Conservation (phyloP, 2,797 vertebrate genomes). For the Lycodopsis pacificus region DNA sequence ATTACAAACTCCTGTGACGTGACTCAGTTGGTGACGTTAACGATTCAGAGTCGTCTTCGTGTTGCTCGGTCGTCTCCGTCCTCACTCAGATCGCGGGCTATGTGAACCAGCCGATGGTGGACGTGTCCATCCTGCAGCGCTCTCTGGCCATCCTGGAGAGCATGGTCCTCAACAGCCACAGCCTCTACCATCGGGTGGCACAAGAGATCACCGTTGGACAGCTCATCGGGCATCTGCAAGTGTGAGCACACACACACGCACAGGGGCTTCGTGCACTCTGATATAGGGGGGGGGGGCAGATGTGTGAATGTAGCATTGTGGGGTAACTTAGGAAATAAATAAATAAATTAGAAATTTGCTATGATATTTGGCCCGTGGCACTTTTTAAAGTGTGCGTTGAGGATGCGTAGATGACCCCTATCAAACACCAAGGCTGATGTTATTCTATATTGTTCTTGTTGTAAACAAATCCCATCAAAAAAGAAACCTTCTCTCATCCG, state of each 20-base stretch:
- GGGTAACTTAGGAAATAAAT: conserved; percentile 4
- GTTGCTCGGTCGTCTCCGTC: neutral
- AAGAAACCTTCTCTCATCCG: neutral
- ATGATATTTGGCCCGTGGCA: neutral
- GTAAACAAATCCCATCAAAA: neutral
- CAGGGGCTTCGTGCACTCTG: conserved; percentile 74
- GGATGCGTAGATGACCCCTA: conserved; percentile 31
- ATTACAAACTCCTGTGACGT: neutral
- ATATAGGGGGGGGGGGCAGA: conserved; percentile 22
- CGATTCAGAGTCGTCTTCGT: neutral
- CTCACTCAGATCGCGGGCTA: conserved; percentile 92
- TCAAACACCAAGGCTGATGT: neutral
- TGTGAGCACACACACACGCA: conserved; percentile 93
- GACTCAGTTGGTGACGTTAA: neutral
- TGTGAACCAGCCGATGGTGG: conserved; percentile 96
- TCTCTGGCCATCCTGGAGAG: conserved; percentile 98
- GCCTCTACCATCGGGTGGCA: conserved; percentile 94
- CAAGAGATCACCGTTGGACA: conserved; percentile 98
- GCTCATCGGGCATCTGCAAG: conserved; percentile 98
- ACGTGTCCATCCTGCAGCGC: conserved; percentile 97
- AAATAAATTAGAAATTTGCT: neutral
- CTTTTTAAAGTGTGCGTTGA: conserved; percentile 24
- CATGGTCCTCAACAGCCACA: conserved; percentile 99
- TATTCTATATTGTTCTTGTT: neutral
- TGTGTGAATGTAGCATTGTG: conserved; percentile 23